Evolutionary conservation across 2,113 vertebrate genomes (phyloP).

Genomic region (Solenodon paradoxus): DNA sequence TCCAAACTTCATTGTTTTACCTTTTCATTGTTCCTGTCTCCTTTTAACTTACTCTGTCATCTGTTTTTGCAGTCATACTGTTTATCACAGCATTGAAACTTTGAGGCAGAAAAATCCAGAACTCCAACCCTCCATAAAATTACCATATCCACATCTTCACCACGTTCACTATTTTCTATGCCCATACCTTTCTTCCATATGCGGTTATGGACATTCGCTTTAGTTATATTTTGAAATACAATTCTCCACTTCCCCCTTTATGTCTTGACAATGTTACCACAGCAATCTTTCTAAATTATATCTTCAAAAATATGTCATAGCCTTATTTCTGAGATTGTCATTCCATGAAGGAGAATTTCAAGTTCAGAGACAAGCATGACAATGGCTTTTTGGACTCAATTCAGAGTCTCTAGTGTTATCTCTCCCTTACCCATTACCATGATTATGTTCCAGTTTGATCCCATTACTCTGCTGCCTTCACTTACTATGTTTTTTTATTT

Average conservation of each 20-base stretch:
- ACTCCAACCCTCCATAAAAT: neutral
- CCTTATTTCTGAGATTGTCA: no score
- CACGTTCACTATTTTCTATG: neutral
- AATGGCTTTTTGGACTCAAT: neutral
- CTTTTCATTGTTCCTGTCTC: neutral
- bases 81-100: neutral
- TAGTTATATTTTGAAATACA: neutral
- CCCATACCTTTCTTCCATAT: neutral
- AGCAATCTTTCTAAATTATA: no score
- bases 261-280: neutral
- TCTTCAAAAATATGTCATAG: no score
- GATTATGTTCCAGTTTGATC: neutral
- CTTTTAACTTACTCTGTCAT: neutral
- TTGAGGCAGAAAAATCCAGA: neutral
- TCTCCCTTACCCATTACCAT: no score
- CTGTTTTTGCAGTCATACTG: neutral
- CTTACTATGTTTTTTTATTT: neutral
- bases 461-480: neutral
- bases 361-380: neutral
- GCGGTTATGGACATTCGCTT: neutral
- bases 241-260: neutral
- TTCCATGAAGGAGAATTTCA: no score
- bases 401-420: neutral
- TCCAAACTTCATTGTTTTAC: no score
- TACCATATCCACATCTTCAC: neutral